These are phyloP conservation scores for Diplolepis rosae DNA, from an alignment of 2,888 invertebrate genomes.

Conservation along the genomic window DNA sequence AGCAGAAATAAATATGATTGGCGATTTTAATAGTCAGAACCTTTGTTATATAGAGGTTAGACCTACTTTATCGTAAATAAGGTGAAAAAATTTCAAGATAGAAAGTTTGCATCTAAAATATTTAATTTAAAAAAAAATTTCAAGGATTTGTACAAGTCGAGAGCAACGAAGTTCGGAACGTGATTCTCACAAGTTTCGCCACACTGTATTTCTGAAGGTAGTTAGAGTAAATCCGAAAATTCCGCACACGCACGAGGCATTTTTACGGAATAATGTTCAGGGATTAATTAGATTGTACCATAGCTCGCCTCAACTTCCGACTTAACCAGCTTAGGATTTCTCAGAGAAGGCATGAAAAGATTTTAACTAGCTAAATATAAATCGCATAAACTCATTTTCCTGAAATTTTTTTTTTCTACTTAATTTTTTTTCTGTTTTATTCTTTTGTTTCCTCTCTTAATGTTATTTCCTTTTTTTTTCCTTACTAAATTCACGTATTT, in stretches of 20 bases:
- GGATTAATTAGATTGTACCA: constrained; percentile 25
- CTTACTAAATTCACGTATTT: background rate
- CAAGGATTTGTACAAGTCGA: background rate
- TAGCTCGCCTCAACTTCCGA: constrained; percentile 11
- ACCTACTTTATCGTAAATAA: background rate
- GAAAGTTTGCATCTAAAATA: background rate
- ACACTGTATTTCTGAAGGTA: constrained; percentile 1
- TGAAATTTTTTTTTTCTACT: too few relatives aligned
- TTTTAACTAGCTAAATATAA: constrained; percentile 17
- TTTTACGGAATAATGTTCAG: constrained; percentile 21
- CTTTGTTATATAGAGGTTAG: too few relatives aligned
- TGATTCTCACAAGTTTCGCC: background rate
- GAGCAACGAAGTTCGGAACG: background rate
- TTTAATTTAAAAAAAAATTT: constrained; percentile 11
- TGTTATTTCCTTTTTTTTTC: background rate
- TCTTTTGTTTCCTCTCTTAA: background rate
- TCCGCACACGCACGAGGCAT: constrained; percentile 23
- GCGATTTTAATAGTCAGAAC: too few relatives aligned
- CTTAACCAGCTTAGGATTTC: constrained; percentile 1
- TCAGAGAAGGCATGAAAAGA: constrained; percentile 13
- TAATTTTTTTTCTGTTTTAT: background rate
- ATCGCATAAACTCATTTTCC: constrained; percentile 12
- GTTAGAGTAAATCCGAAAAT: constrained; percentile 11
- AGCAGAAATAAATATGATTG: too few relatives aligned
- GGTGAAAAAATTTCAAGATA: background rate